Conservation (phyloP, 35 echinoderm and acorn worm species). For the Anneissia japonica region DNA sequence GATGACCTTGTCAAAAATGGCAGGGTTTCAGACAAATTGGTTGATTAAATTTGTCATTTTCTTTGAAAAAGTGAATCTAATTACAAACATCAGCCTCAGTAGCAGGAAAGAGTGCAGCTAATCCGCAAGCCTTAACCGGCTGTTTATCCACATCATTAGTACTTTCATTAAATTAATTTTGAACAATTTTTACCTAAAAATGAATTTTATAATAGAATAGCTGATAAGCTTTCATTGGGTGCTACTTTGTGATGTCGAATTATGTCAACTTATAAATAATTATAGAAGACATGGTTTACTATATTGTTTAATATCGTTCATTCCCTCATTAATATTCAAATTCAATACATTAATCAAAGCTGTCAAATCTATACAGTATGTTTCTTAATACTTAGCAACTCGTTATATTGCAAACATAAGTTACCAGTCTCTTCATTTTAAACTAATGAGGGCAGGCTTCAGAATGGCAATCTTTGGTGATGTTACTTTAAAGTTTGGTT, state of each 20-base stretch:
- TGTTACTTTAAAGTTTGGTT: too few relatives aligned
- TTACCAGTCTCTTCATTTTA: too few relatives aligned
- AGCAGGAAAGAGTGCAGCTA: background rate
- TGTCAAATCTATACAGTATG: too few relatives aligned
- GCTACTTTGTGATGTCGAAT: background rate
- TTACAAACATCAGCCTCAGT: background rate
- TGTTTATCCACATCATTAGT: background rate
- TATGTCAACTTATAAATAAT: background rate
- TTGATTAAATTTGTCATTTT: background rate
- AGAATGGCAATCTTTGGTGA: too few relatives aligned
- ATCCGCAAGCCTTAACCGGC: background rate
- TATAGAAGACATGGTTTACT: background rate
- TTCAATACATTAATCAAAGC: background rate
- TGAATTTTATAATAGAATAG: too few relatives aligned
- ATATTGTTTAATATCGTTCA: background rate
- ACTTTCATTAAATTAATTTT: background rate
- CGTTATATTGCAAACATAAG: too few relatives aligned
- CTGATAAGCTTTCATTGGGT: background rate
- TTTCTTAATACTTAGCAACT: too few relatives aligned
- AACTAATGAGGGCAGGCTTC: too few relatives aligned
- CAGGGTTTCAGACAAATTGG: background rate
- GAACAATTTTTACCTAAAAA: background rate
- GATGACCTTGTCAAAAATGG: background rate
- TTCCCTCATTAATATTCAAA: background rate
- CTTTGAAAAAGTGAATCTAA: constrained; percentile 1